Percentiles rank a stretch among this genome's conserved stretches.
Evolutionary conservation across 2,797 vertebrate species (phyloP).

Genomic region (Danio jaintianensis): DNA sequence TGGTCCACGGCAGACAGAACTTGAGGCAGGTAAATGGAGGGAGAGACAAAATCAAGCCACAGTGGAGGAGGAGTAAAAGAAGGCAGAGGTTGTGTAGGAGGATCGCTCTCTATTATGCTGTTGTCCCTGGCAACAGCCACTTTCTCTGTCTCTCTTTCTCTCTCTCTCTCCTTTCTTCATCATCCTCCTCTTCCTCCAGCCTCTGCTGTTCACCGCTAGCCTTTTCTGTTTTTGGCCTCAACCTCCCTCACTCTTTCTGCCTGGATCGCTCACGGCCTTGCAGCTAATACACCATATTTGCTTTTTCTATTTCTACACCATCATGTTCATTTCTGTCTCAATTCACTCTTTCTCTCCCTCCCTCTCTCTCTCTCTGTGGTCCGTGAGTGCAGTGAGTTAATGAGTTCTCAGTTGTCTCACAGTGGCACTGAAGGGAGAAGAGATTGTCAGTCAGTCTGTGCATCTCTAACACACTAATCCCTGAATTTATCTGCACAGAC

Average conservation of each 20-base stretch:
- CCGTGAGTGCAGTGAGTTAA: conserved; percentile 34
- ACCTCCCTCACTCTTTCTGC: conserved; percentile 12
- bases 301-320: conserved; percentile 9
- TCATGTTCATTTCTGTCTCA: conserved; percentile 17
- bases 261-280: neutral
- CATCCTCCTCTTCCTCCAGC: conserved; percentile 34
- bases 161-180: conserved; percentile 44
- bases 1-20: conserved; percentile 23
- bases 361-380: neutral
- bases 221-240: conserved; percentile 38
- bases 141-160: conserved; percentile 44
- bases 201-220: conserved; percentile 21
- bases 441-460: conserved; percentile 50
- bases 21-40: conserved; percentile 44
- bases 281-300: conserved; percentile 3
- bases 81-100: conserved; percentile 63
- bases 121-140: conserved; percentile 65
- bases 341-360: conserved; percentile 11
- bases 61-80: conserved; percentile 56
- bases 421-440: conserved; percentile 44
- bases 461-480: conserved; percentile 32
- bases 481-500: conserved; percentile 50
- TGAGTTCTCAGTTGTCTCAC: conserved; percentile 50
- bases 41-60: conserved; percentile 47
- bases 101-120: conserved; percentile 57